Percentiles rank a stretch among this genome's conserved stretches.
These are phyloP conservation scores for Julus scandinavius DNA, from an alignment of 2,888 invertebrate genomes.

Conservation along the genomic window DNA sequence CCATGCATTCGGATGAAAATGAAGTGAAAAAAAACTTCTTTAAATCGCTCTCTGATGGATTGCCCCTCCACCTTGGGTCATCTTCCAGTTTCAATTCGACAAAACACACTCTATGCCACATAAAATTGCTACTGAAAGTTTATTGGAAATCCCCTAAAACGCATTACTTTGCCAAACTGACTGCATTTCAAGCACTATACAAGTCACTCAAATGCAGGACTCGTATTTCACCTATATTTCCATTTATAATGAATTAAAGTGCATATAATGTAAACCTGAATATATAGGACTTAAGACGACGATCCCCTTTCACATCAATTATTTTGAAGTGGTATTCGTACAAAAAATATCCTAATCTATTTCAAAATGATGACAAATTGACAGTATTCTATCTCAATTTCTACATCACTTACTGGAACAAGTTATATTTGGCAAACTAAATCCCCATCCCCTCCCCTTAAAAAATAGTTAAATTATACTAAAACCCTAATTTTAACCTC, in stretches of 20 bases:
- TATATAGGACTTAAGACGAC: background rate
- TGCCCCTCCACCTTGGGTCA: conserved; percentile 31
- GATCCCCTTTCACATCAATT: background rate
- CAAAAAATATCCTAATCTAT: too few species aligned
- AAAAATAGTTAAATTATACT: too few species aligned
- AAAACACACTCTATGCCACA: conserved; percentile 10
- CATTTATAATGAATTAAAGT: background rate
- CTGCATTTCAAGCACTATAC: background rate
- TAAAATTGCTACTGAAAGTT: conserved; percentile 20
- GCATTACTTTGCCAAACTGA: background rate
- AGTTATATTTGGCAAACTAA: too few species aligned
- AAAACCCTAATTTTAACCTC: too few species aligned
- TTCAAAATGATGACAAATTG: too few species aligned
- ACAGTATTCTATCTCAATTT: too few species aligned
- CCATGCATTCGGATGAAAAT: background rate
- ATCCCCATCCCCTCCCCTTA: too few species aligned
- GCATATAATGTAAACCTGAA: background rate
- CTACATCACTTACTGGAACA: too few species aligned
- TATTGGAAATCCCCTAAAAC: conserved; percentile 31
- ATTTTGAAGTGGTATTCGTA: too few species aligned
- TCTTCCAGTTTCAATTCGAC: conserved; percentile 33
- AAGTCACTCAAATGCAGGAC: background rate
- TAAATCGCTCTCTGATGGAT: conserved; percentile 45
- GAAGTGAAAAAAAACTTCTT: background rate
- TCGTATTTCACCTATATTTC: background rate